phyloP scores from a whole-genome alignment of 2,797 vertebrate genomes.

The Hirundo rustica region DNA sequence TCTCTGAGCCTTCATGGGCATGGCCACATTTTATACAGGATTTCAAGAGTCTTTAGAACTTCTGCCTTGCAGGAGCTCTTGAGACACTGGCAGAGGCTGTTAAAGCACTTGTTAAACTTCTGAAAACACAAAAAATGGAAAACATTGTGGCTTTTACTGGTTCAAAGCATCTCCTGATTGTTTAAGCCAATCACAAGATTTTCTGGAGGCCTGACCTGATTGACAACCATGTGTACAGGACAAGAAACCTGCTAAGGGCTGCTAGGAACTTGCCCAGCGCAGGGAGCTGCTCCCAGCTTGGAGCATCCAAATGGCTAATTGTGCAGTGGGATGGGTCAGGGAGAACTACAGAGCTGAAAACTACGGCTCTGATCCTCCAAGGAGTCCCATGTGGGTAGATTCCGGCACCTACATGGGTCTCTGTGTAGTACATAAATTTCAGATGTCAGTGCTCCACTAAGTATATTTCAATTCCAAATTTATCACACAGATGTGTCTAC shows the following conservation, averaged over 20 bases:
- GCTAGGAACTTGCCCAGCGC: background rate
- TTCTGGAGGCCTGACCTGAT: background rate
- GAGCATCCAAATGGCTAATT: background rate
- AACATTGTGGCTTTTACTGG: background rate
- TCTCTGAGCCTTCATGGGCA: background rate
- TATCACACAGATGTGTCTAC: constrained; percentile 21
- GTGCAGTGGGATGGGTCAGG: background rate
- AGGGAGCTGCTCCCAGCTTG: background rate
- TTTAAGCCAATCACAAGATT: background rate
- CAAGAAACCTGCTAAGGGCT: background rate
- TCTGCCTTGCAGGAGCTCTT: background rate
- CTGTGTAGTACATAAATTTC: background rate
- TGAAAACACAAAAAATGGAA: background rate
- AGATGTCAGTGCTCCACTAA: background rate
- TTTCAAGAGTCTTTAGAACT: background rate
- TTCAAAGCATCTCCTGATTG: background rate
- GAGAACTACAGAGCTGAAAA: background rate
- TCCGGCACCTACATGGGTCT: background rate
- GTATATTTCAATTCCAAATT: constrained; percentile 3
- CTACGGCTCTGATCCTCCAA: background rate
- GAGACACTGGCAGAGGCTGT: background rate
- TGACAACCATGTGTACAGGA: background rate
- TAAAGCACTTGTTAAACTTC: background rate
- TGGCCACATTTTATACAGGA: accelerated
- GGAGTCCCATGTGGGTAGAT: background rate